A percentile compares a stretch with the other conserved stretches of the same genome.
Evolutionary conservation across 1,140 invertebrate species (phyloP).

Genomic region (Hyphantria cunea): DNA sequence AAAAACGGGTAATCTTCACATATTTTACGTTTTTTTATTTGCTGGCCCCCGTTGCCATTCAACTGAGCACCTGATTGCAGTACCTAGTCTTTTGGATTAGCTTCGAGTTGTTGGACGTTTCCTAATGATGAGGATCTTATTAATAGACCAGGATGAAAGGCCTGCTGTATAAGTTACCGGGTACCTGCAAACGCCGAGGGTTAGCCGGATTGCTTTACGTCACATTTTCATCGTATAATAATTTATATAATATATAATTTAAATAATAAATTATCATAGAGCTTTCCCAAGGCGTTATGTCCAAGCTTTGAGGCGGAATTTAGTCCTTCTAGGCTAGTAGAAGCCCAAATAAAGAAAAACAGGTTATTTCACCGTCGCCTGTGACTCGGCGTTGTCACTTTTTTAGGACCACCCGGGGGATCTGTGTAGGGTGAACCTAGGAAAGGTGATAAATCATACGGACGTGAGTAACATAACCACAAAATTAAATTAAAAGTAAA

Average conservation of each 20-base stretch:
- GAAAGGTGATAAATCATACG: not conserved
- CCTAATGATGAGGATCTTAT: not conserved
- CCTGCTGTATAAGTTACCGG: not conserved
- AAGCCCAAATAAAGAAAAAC: not conserved
- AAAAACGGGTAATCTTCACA: too few species aligned
- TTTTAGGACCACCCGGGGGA: not conserved
- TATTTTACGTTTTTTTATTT: too few species aligned
- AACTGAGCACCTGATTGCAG: too few species aligned
- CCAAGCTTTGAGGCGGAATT: not conserved
- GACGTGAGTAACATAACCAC: not conserved
- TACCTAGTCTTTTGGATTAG: too few species aligned
- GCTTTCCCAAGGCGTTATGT: conserved; percentile 1
- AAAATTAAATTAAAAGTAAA: too few species aligned
- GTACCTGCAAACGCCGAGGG: not conserved
- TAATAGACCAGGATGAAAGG: not conserved
- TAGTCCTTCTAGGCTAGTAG: not conserved
- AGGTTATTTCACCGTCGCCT: not conserved
- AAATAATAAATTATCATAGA: not conserved
- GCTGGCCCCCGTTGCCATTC: too few species aligned
- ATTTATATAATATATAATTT: too few species aligned
- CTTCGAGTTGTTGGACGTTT: not conserved
- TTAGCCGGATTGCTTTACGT: not conserved
- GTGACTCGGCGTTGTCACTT: not conserved
- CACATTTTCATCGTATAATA: not conserved
- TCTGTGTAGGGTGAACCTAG: not conserved